Evolutionary conservation across 2,888 invertebrate species (phyloP), one percentile per base, ranked within the genome.

Genomic region (Megaustenia siamemsis): DNA sequence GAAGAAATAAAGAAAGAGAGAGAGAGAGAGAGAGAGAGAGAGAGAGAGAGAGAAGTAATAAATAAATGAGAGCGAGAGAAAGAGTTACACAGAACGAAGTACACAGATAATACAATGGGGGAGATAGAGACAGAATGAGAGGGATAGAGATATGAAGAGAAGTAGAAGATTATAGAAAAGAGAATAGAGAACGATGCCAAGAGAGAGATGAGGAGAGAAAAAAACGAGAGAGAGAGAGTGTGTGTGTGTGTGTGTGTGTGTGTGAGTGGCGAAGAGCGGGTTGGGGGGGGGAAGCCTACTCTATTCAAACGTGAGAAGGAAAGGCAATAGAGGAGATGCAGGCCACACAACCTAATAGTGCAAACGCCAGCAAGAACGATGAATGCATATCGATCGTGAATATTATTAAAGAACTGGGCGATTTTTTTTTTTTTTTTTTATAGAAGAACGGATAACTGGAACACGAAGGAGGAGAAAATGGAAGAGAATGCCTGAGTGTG

Each of bases 11-110:
- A n/a, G n/a, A n/a, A n/a, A n/a, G n/a, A 71, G 38, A 71, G 71
- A 71, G 71, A 71, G 71, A 71, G 71, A 71, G 71, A 71, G 71
- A 71, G 38, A 71, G 71, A 71, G 71, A 71, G 71, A 71, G 71
- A 71, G 71, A n/a, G n/a, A n/a, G n/a, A n/a, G n/a, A n/a, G n/a
- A n/a, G n/a, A n/a, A n/a, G n/a, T n/a, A n/a, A n/a, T n/a, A n/a
- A n/a, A n/a, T n/a, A n/a, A n/a, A n/a, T n/a, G n/a, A n/a, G n/a
- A n/a, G n/a, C n/a, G n/a, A 71, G 71, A 71, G 71, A 71, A 38
- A 71, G 71, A 71, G 71, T 32, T 8, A 71, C 32, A 71, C 32
- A 71, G 71, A 71, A 38, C 15, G 71, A 71, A 38, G 35, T 8
- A 71, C 32, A 71, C 10, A 71, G 71, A 66, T 10, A 66, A 28